Evolutionary conservation across 2,888 invertebrate species (phyloP), one percentile per base, ranked within the genome.

Genomic region (Lepidocyrtinus sp.): DNA sequence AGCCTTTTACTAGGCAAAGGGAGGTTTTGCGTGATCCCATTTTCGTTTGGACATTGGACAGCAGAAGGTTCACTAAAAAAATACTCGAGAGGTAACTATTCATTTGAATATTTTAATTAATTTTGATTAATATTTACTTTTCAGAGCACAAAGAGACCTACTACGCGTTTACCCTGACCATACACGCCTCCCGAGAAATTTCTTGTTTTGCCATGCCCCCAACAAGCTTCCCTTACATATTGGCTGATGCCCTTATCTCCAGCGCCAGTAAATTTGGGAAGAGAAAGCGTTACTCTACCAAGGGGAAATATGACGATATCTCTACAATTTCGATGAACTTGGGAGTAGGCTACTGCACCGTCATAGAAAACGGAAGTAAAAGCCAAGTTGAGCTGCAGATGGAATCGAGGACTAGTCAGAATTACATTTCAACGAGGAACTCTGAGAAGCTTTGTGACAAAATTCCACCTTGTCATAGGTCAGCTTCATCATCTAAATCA

Each of bases 41-140:
- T 78, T 62, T 76, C 82, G 0, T 82, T 82, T 71, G 67, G 75
- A 2, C 77, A 82, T 61, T 82, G 77, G 77, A 70, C 82, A 17
- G 19, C n/a, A 15, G 24, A 77, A 17, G 71, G 65, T 71, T n/a
- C n/a, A n/a, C n/a, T n/a, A n/a, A n/a, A n/a, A n/a, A n/a, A n/a
- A n/a, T n/a, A n/a, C n/a, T n/a, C n/a, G n/a, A n/a, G n/a, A n/a
- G n/a, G n/a, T n/a, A n/a, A n/a, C n/a, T n/a, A n/a, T n/a, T n/a
- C n/a, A n/a, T n/a, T n/a, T n/a, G n/a, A n/a, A n/a, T n/a, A n/a
- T n/a, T n/a, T n/a, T n/a, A n/a, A n/a, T 36, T 36, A 12, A 7
- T 9, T 22, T 5, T 22, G n/a, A 25, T 22, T n/a, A 24, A 22
- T 1, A 15, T 68, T 45, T 22, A 36, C 1, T 25, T 46, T 55